phyloP scores from a whole-genome alignment of 2,113 vertebrate species.

The Chaetodon trifascialis region DNA sequence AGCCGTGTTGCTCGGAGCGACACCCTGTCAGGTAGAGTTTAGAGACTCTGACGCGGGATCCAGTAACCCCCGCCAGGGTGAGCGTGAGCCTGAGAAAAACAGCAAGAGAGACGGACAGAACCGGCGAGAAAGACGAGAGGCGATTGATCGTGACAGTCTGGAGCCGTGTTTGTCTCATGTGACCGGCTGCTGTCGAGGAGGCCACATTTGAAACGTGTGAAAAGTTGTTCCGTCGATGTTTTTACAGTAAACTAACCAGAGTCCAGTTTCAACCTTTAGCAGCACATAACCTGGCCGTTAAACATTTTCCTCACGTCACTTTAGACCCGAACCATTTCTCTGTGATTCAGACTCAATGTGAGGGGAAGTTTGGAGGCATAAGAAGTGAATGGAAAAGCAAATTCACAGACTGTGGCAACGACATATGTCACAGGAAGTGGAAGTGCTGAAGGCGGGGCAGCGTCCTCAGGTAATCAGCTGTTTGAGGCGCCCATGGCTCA shows the following conservation, averaged over 20 bases:
- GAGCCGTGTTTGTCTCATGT: slow-evolving; percentile 56
- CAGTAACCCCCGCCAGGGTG: slow-evolving; percentile 49
- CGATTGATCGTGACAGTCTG: slow-evolving; percentile 53
- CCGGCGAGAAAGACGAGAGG: slow-evolving; percentile 60
- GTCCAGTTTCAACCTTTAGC: not conserved
- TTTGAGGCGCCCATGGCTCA: no score
- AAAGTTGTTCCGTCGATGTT: slow-evolving; percentile 22
- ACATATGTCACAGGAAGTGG: no score
- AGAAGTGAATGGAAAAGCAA: no score
- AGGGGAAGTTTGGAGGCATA: not conserved
- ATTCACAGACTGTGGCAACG: no score
- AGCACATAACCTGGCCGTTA: not conserved
- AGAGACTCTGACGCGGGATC: slow-evolving; percentile 73
- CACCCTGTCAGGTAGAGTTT: slow-evolving; percentile 79
- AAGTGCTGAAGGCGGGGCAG: no score
- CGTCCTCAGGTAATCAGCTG: no score
- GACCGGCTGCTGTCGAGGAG: slow-evolving; percentile 36
- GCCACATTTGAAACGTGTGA: slow-evolving; percentile 46
- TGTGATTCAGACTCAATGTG: not conserved
- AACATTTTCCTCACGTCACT: not conserved
- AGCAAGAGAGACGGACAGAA: slow-evolving; percentile 35
- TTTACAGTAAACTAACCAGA: slow-evolving; percentile 76
- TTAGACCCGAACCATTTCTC: not conserved
- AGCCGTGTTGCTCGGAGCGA: slow-evolving; percentile 75
- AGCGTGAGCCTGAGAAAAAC: slow-evolving; percentile 56